phyloP scores from a whole-genome alignment of 2,888 invertebrate species.

The Caenorhabditis japonica region DNA sequence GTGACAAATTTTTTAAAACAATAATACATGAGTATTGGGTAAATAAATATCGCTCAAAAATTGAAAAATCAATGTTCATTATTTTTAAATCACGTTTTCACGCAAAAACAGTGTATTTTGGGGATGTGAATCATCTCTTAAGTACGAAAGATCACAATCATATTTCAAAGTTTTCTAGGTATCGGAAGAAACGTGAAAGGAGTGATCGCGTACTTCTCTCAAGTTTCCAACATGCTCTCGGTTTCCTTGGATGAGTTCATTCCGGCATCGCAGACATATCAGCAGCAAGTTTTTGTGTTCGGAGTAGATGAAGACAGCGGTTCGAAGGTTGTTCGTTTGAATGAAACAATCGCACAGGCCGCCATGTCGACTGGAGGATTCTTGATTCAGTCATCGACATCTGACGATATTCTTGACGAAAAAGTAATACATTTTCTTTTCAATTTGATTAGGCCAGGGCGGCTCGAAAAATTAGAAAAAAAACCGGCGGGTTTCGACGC shows the following conservation, averaged over 20 bases:
- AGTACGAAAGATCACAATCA: too few relatives aligned
- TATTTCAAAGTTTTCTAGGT: conserved; percentile 12
- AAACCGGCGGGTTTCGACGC: too few relatives aligned
- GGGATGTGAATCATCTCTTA: too few relatives aligned
- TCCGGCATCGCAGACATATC: conserved; percentile 14
- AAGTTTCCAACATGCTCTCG: conserved; percentile 10
- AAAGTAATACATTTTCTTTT: neutral
- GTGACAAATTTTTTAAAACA: too few relatives aligned
- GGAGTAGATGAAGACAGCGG: neutral
- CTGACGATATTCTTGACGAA: neutral
- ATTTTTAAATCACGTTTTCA: too few relatives aligned
- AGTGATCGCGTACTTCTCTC: conserved; percentile 30
- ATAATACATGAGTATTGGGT: too few relatives aligned
- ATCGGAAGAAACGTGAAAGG: conserved; percentile 35
- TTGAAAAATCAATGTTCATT: too few relatives aligned
- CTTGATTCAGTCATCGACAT: conserved; percentile 32
- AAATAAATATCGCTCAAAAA: too few relatives aligned
- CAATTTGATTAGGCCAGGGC: too few relatives aligned
- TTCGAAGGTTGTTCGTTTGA: neutral
- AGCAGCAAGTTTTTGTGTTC: conserved; percentile 32
- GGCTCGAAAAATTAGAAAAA: too few relatives aligned
- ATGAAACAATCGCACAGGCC: conserved; percentile 6
- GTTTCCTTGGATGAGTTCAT: conserved; percentile 27
- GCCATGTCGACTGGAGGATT: conserved; percentile 44
- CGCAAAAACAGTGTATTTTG: too few relatives aligned